Conservation (phyloP, 2,888 invertebrate species). For the Antheraea yamamai region DNA sequence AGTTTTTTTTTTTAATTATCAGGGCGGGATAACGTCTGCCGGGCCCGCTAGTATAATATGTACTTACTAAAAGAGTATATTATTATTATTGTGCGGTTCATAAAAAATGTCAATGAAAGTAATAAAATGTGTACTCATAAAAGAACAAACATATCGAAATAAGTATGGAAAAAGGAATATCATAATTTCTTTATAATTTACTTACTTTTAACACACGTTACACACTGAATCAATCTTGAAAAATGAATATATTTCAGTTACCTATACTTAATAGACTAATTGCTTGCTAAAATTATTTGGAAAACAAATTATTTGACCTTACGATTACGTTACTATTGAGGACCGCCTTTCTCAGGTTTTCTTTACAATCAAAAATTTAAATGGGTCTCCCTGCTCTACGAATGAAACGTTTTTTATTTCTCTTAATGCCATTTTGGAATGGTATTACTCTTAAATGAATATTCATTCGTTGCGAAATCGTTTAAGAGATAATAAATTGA, state of each 20-base stretch:
- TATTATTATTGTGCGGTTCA: too few species aligned
- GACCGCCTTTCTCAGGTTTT: slow-evolving; percentile 50
- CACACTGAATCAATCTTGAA: too few species aligned
- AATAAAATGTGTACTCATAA: too few species aligned
- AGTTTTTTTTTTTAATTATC: too few species aligned
- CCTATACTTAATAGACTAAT: slow-evolving; percentile 2
- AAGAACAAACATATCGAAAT: too few species aligned
- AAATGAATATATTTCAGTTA: not conserved
- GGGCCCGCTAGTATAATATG: too few species aligned
- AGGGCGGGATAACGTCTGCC: too few species aligned
- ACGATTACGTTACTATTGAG: slow-evolving; percentile 59
- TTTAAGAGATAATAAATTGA: slow-evolving; percentile 78
- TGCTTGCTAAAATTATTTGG: slow-evolving; percentile 19
- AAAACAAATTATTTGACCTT: slow-evolving; percentile 59
- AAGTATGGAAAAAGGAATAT: too few species aligned
- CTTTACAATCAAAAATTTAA: slow-evolving; percentile 78
- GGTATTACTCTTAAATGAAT: slow-evolving; percentile 78
- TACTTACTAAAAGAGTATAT: too few species aligned
- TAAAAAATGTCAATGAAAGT: too few species aligned
- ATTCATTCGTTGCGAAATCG: slow-evolving; percentile 79
- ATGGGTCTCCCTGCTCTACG: slow-evolving; percentile 68
- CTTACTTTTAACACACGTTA: too few species aligned
- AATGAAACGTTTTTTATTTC: slow-evolving; percentile 61
- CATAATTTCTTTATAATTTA: too few species aligned
- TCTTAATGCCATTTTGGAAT: slow-evolving; percentile 73